These are phyloP conservation scores for Lepus europaeus DNA, from an alignment of 2,113 vertebrate species.

Conservation along the genomic window DNA sequence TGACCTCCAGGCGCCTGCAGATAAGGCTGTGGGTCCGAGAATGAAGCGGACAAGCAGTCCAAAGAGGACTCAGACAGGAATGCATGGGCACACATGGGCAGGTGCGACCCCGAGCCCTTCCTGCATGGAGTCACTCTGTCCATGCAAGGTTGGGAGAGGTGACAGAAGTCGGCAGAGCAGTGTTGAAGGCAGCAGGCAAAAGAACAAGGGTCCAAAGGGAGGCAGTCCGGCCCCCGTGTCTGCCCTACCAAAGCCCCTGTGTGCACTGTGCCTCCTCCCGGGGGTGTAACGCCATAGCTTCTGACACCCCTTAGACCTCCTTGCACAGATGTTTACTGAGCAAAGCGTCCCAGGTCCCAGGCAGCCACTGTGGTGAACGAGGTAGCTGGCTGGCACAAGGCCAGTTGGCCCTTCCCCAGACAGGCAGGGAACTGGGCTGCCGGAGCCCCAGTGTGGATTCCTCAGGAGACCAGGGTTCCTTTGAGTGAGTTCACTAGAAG, in stretches of 20 bases:
- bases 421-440: background rate
- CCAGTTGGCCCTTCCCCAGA: background rate
- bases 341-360: background rate
- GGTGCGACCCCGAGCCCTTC: background rate
- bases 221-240: no score
- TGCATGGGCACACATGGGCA: background rate
- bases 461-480: background rate
- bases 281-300: background rate
- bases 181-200: background rate
- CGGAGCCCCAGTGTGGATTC: background rate
- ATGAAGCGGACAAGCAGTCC: background rate
- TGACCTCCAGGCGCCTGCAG: background rate
- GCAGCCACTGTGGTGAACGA: background rate
- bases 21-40: background rate
- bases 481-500: background rate
- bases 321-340: background rate
- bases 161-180: background rate
- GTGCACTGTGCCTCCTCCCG: fast-evolving
- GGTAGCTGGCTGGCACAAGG: background rate
- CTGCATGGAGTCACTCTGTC: background rate
- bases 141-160: background rate
- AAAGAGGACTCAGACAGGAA: background rate
- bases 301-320: background rate
- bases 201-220: background rate
- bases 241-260: fast-evolving